Conservation (phyloP, 2,888 invertebrate species). For the Drosophila hawaiiensis region DNA sequence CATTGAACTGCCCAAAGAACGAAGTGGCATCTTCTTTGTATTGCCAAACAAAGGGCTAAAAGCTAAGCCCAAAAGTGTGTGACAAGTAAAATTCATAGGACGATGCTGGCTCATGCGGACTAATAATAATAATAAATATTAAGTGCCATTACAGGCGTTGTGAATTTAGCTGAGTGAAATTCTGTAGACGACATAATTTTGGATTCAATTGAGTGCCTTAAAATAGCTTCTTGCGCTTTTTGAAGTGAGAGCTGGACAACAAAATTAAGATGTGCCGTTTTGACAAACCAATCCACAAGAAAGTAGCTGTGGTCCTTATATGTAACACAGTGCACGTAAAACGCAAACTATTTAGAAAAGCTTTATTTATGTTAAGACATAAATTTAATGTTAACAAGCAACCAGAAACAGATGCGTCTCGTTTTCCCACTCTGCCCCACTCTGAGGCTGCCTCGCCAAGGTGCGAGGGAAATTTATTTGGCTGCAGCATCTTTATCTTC, state of each 20-base stretch:
- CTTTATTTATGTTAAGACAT: slow-evolving; percentile 81
- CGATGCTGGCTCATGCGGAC: slow-evolving; percentile 54
- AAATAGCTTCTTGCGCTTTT: slow-evolving; percentile 46
- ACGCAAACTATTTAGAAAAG: slow-evolving; percentile 76
- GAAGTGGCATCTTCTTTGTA: not conserved
- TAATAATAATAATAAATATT: slow-evolving; percentile 77
- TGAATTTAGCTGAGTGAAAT: slow-evolving; percentile 64
- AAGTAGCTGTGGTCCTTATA: slow-evolving; percentile 11
- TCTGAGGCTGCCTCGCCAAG: slow-evolving; percentile 33
- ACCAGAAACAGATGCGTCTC: slow-evolving; percentile 58
- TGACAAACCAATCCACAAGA: slow-evolving; percentile 51
- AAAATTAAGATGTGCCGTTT: slow-evolving; percentile 51
- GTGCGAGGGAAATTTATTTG: slow-evolving; percentile 74
- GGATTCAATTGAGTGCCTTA: slow-evolving; percentile 71
- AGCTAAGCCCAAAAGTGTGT: not conserved
- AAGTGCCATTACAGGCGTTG: slow-evolving; percentile 69
- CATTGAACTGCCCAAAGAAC: slow-evolving; percentile 60
- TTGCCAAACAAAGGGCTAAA: not conserved
- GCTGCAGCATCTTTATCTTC: slow-evolving; percentile 69
- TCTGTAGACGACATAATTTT: slow-evolving; percentile 73
- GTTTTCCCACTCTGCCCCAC: not conserved
- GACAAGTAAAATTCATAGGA: no score
- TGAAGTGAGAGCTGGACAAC: slow-evolving; percentile 22
- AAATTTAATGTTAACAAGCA: slow-evolving; percentile 79
- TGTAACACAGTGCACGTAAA: slow-evolving; percentile 48